Evolutionary conservation across 35 echinoderm and acorn worm species (phyloP).

Genomic region (Lytechinus variegatus): DNA sequence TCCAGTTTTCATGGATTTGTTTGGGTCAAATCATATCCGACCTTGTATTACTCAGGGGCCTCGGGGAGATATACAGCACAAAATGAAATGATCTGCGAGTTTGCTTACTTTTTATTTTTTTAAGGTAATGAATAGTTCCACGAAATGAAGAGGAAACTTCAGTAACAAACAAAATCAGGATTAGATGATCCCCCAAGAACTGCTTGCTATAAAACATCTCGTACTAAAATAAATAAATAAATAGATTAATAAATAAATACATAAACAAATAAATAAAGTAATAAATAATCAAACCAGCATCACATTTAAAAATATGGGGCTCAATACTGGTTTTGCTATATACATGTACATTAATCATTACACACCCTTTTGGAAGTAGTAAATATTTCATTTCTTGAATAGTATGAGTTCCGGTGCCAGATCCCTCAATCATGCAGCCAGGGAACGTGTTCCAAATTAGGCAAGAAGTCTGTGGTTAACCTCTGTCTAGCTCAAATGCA

Average conservation of each 20-base stretch:
- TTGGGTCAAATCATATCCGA: background rate
- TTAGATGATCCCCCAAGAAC: background rate
- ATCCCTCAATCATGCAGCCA: background rate
- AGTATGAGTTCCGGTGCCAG: background rate
- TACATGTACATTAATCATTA: too few relatives aligned
- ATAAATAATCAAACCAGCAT: too few relatives aligned
- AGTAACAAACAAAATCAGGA: background rate
- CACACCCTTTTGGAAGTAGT: background rate
- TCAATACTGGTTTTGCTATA: too few relatives aligned
- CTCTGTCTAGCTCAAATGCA: background rate
- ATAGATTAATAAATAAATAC: too few relatives aligned
- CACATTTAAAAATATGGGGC: too few relatives aligned
- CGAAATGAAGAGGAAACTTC: background rate
- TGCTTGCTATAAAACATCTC: background rate
- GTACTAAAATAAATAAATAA: background rate
- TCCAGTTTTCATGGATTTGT: background rate
- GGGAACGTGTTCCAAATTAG: background rate
- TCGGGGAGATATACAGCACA: background rate
- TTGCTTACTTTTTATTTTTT: background rate
- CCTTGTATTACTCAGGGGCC: background rate
- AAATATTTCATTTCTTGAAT: background rate
- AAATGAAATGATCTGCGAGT: background rate
- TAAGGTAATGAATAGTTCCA: background rate
- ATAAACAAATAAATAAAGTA: too few relatives aligned
- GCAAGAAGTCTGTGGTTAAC: constrained; percentile 1